Conservation (phyloP, 1,140 invertebrate species). For the Heliconius hermathena region DNA sequence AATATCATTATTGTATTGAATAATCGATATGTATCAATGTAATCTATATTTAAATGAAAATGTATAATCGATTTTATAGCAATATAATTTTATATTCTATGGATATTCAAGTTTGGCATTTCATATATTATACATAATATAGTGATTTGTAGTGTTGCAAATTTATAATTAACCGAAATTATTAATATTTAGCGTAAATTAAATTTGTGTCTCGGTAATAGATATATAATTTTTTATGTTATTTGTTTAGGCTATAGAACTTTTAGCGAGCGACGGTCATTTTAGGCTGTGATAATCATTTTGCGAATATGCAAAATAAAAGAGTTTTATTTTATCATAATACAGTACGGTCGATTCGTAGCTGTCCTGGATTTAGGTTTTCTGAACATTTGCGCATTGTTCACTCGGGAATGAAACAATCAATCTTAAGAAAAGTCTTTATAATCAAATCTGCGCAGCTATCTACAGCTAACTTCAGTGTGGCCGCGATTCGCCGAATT, state of each 20-base stretch:
- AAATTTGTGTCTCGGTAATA: neutral
- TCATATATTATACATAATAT: neutral
- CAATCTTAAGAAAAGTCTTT: no score
- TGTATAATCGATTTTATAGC: constrained; percentile 4
- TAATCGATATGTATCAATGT: constrained; percentile 7
- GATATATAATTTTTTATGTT: neutral
- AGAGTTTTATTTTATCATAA: neutral
- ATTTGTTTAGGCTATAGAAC: neutral
- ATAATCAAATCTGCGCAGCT: no score
- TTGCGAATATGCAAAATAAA: constrained; percentile 12
- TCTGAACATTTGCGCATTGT: no score
- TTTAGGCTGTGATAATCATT: constrained; percentile 69
- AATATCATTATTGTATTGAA: constrained; percentile 3
- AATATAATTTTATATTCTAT: neutral
- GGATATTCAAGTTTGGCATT: neutral
- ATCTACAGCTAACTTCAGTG: no score
- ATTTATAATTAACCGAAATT: neutral
- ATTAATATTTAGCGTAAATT: neutral
- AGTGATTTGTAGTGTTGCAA: neutral
- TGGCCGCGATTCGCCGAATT: no score
- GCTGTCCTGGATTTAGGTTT: no score
- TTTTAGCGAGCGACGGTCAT: constrained; percentile 51
- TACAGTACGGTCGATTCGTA: no score
- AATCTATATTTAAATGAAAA: constrained; percentile 1
- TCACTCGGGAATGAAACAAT: no score